Percentiles rank a stretch among this genome's conserved stretches.
These are phyloP conservation scores for Leptonema lineaticorne DNA, from an alignment of 1,140 invertebrate genomes.

Conservation along the genomic window DNA sequence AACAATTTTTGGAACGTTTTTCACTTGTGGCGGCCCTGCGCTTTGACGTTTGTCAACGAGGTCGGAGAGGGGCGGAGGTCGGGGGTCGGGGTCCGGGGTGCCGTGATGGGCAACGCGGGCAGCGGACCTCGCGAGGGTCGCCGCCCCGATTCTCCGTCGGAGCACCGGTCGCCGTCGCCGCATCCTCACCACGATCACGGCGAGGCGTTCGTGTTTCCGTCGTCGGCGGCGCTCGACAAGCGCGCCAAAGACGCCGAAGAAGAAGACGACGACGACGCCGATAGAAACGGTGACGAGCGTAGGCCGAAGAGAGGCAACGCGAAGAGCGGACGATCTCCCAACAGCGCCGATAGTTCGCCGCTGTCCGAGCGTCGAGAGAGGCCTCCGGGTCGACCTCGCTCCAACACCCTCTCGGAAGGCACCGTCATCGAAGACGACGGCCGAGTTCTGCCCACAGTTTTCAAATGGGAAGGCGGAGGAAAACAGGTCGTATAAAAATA, in stretches of 20 bases:
- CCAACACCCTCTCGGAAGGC: neutral
- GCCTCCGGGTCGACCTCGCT: neutral
- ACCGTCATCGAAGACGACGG: neutral
- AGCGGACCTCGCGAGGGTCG: neutral
- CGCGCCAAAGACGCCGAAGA: too few species aligned
- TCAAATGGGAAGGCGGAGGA: slow-evolving; percentile 95
- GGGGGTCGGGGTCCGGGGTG: too few species aligned
- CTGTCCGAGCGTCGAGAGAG: neutral
- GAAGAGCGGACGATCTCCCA: neutral
- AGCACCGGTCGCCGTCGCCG: neutral
- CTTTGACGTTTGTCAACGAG: too few species aligned
- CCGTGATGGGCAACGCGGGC: neutral
- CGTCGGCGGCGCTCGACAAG: neutral
- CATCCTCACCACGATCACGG: neutral
- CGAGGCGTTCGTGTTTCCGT: neutral
- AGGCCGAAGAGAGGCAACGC: too few species aligned
- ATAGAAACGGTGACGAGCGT: too few species aligned
- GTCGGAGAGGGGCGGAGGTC: too few species aligned
- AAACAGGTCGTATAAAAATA: slow-evolving; percentile 77
- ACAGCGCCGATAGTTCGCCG: neutral
- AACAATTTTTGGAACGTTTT: too few species aligned
- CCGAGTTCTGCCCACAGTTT: slow-evolving; percentile 86
- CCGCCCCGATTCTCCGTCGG: neutral
- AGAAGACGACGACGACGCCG: too few species aligned
- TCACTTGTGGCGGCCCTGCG: too few species aligned